Evolutionary conservation across 2,888 invertebrate species (phyloP).

Genomic region (Lingula anatina): DNA sequence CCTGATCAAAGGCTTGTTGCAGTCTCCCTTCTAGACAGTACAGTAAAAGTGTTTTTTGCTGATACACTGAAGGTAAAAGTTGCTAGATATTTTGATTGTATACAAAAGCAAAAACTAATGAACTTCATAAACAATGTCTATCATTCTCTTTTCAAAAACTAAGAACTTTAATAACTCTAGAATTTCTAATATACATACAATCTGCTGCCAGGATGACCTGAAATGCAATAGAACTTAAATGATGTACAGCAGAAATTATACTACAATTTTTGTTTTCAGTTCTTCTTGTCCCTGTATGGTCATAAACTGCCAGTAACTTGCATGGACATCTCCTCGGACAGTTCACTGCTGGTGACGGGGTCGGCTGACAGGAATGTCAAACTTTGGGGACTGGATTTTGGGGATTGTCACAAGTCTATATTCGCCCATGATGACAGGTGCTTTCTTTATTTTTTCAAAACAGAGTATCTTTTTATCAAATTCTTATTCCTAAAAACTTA

Average conservation of each 20-base stretch:
- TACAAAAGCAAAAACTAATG: no score
- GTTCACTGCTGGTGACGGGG: constrained; percentile 79
- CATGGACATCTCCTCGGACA: constrained; percentile 79
- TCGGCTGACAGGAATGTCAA: constrained; percentile 94
- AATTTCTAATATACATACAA: no score
- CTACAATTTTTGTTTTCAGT: constrained; percentile 61
- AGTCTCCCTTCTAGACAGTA: constrained; percentile 84
- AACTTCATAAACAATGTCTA: no score
- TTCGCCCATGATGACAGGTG: constrained; percentile 87
- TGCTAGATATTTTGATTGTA: no score
- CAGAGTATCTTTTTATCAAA: no score
- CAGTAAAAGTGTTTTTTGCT: constrained; percentile 89
- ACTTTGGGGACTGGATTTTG: constrained; percentile 98
- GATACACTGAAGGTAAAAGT: constrained; percentile 88
- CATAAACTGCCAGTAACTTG: constrained; percentile 92
- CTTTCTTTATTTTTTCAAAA: no score
- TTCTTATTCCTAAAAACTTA: no score
- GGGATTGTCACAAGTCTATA: constrained; percentile 90
- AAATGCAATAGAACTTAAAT: no score
- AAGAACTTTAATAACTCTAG: no score
- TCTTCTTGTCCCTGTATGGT: constrained; percentile 89
- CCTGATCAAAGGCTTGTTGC: constrained; percentile 84
- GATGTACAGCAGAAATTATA: no score
- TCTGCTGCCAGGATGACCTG: no score
- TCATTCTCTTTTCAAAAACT: no score